These are phyloP conservation scores for Zootoca vivipara DNA, from an alignment of 2,113 vertebrate species.

Conservation along the genomic window DNA sequence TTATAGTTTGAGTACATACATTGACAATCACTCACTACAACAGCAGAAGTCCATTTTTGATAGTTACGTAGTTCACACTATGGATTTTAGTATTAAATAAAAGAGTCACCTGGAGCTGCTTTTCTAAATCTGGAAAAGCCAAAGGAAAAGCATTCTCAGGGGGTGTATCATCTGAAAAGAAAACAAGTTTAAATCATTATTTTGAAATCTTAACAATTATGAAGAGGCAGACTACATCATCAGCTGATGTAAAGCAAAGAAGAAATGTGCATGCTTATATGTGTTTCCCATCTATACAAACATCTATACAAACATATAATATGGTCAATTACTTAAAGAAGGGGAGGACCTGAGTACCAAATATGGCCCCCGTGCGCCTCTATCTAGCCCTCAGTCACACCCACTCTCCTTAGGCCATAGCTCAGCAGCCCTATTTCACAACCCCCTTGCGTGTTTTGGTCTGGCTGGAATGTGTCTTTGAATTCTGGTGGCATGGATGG, in stretches of 20 bases:
- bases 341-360: too few species aligned
- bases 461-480: too few species aligned
- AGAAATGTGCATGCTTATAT: not conserved
- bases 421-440: too few species aligned
- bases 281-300: not conserved
- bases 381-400: too few species aligned
- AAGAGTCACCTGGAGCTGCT: conserved; percentile 84
- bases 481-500: too few species aligned
- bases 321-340: not conserved
- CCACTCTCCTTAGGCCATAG: too few species aligned
- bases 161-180: conserved; percentile 77
- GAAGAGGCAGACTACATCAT: conserved; percentile 2
- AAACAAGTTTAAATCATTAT: conserved; percentile 4
- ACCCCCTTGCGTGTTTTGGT: too few species aligned
- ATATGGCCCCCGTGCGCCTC: too few species aligned
- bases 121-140: conserved; percentile 85
- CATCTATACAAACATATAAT: not conserved
- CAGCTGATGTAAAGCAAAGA: not conserved
- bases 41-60: not conserved
- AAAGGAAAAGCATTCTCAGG: conserved; percentile 75
- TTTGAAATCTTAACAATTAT: conserved; percentile 30
- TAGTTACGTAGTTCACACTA: not conserved
- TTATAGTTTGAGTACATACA: not conserved
- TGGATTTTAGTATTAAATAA: not conserved
- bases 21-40: not conserved